These are phyloP conservation scores for Cyprinus carpio DNA, from an alignment of 2,113 vertebrate genomes.

Conservation along the genomic window DNA sequence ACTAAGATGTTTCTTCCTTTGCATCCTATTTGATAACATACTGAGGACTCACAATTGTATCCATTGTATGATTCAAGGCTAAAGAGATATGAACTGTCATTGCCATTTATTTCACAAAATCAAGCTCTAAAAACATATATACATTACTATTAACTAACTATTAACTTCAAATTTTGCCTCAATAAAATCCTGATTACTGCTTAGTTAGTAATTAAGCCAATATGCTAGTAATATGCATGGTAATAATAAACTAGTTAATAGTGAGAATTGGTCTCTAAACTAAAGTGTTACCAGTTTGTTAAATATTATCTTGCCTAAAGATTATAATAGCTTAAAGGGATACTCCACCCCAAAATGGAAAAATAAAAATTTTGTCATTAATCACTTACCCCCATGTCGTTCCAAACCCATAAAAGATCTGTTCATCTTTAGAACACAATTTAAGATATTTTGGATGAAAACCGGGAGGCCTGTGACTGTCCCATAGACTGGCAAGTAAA, in stretches of 20 bases:
- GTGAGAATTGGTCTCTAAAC: neutral
- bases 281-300: neutral
- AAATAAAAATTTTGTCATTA: too few relatives aligned
- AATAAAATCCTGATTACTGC: neutral
- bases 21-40: constrained; percentile 54
- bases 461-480: too few relatives aligned
- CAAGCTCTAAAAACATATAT: neutral
- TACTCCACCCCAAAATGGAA: too few relatives aligned
- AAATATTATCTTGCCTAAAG: too few relatives aligned
- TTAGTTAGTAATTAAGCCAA: neutral
- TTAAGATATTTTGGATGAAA: too few relatives aligned
- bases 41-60: constrained; percentile 53
- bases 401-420: too few relatives aligned
- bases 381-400: too few relatives aligned
- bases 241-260: neutral
- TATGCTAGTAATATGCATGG: neutral
- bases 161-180: too few relatives aligned
- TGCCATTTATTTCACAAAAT: neutral
- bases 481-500: too few relatives aligned
- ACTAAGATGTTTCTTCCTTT: constrained; percentile 29
- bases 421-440: too few relatives aligned
- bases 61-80: constrained; percentile 59
- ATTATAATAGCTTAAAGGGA: too few relatives aligned
- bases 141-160: neutral
- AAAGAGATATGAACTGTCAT: constrained; percentile 12